Evolutionary conservation across 1,140 invertebrate species (phyloP).

Genomic region (Streblospio benedicti): DNA sequence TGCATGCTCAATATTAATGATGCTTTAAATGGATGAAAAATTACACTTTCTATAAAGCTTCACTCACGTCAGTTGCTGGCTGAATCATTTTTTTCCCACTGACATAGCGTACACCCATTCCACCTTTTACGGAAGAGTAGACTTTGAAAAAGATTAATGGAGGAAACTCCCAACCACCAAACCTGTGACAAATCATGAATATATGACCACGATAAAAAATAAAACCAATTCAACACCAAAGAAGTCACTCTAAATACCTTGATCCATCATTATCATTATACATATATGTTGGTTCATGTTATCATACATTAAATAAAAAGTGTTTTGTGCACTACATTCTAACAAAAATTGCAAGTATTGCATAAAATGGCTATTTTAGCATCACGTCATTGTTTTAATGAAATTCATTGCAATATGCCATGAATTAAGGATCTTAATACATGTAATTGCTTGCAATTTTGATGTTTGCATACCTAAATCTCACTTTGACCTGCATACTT

Average conservation of each 20-base stretch:
- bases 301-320: neutral
- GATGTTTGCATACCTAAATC: conserved; percentile 39
- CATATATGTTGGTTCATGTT: too few relatives aligned
- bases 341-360: too few relatives aligned
- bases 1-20: neutral
- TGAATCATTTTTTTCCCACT: conserved; percentile 43
- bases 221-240: too few relatives aligned
- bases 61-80: conserved; percentile 35
- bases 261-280: too few relatives aligned
- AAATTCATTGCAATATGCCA: too few relatives aligned
- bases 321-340: too few relatives aligned
- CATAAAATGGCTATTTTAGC: too few relatives aligned
- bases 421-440: too few relatives aligned
- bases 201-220: too few relatives aligned
- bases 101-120: conserved; percentile 40
- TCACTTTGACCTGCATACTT: conserved; percentile 35
- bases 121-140: conserved; percentile 30
- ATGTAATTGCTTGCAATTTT: too few relatives aligned
- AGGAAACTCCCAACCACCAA: conserved; percentile 45
- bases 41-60: neutral
- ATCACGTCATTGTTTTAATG: too few relatives aligned
- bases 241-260: too few relatives aligned
- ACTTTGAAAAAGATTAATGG: conserved; percentile 48
- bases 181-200: conserved; percentile 27
- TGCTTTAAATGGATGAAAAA: neutral